phyloP scores from a whole-genome alignment of 2,797 vertebrate species.

The Sylvilagus floridanus region DNA sequence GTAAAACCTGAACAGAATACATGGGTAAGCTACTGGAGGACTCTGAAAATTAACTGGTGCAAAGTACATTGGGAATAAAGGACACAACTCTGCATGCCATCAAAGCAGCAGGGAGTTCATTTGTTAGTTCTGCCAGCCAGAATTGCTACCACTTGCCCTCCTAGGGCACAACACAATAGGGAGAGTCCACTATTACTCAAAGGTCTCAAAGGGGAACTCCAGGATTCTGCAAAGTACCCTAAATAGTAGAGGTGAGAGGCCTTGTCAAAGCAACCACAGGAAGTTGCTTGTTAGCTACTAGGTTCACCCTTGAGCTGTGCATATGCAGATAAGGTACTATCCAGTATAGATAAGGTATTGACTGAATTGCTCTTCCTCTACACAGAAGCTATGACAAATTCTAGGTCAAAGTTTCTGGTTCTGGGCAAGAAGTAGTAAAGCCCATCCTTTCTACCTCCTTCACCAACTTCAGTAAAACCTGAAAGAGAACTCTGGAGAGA shows the following conservation, averaged over 20 bases:
- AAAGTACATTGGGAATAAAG: background rate
- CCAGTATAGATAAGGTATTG: background rate
- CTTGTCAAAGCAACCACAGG: background rate
- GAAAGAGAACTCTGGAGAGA: no score
- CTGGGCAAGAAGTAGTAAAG: no score
- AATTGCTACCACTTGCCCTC: background rate
- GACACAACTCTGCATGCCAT: background rate
- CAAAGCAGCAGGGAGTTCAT: background rate
- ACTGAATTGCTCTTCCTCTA: background rate
- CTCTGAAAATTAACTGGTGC: background rate
- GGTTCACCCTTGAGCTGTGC: background rate
- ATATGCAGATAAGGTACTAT: background rate
- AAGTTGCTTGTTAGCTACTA: background rate
- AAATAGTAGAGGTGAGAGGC: background rate
- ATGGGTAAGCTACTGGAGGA: background rate
- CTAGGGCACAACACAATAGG: background rate
- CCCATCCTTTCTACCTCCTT: no score
- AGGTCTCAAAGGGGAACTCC: background rate
- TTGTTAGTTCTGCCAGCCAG: background rate
- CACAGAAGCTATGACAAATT: background rate
- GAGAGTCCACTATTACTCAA: background rate
- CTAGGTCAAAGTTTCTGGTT: no score
- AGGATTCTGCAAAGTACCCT: background rate
- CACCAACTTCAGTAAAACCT: no score
- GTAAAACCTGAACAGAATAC: background rate